Conservation (phyloP, 2,797 vertebrate species). For the Peromyscus melanophrys region DNA sequence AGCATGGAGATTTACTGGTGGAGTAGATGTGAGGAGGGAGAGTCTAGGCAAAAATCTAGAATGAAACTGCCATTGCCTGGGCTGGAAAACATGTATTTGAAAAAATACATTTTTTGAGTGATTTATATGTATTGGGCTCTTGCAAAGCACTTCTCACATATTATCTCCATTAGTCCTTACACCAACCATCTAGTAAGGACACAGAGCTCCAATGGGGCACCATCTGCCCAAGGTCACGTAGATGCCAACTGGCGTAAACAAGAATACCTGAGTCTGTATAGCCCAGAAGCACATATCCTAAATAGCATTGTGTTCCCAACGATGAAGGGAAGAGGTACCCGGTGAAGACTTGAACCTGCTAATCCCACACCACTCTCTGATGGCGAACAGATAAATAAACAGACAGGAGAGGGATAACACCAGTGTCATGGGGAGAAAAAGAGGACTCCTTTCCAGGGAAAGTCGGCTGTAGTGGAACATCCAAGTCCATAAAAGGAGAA, state of each 20-base stretch:
- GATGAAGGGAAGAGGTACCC: neutral
- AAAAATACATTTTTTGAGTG: neutral
- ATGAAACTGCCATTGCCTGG: neutral
- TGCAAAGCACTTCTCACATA: neutral
- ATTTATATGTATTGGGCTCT: neutral
- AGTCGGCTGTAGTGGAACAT: neutral
- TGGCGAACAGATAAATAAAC: constrained; percentile 18
- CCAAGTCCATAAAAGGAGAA: constrained; percentile 14
- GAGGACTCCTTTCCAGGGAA: neutral
- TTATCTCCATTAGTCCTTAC: neutral
- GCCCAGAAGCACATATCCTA: neutral
- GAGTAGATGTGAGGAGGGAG: neutral
- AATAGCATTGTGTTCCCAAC: neutral
- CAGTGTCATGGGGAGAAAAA: neutral
- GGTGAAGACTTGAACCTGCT: neutral
- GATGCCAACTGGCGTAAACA: neutral
- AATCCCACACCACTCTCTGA: neutral
- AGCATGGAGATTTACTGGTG: neutral
- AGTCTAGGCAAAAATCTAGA: neutral
- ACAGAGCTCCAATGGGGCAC: constrained; percentile 9
- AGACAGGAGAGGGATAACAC: neutral
- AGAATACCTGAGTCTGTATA: neutral
- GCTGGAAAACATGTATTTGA: neutral
- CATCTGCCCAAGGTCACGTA: neutral
- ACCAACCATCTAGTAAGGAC: constrained; percentile 25